A percentile compares a stretch with the other conserved stretches of the same genome.
These are phyloP conservation scores for Oreochromis grahami DNA, from an alignment of 2,797 vertebrate species.

Conservation along the genomic window DNA sequence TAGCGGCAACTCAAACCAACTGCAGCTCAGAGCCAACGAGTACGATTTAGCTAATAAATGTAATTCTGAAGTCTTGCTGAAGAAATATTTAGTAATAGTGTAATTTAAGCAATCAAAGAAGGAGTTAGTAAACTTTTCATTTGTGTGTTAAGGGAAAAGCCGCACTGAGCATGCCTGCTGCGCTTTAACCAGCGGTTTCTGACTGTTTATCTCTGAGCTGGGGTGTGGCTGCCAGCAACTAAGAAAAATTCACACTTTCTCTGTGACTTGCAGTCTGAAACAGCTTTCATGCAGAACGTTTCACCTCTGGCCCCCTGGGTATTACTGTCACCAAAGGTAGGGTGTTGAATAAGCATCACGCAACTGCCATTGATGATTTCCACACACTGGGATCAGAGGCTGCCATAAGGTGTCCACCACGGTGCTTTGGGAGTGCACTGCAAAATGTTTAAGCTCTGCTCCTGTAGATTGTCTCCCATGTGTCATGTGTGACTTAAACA, in stretches of 20 bases:
- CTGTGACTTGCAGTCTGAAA: not conserved
- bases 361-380: slow-evolving; percentile 11
- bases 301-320: not conserved
- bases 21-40: not conserved
- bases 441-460: not conserved
- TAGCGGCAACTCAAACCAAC: not conserved
- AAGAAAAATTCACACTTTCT: slow-evolving; percentile 8
- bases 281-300: slow-evolving; percentile 12
- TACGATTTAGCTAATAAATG: not conserved
- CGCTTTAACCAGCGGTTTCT: not conserved
- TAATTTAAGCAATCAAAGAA: not conserved
- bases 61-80: not conserved
- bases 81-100: not conserved
- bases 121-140: not conserved
- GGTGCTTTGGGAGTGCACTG: not conserved
- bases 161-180: not conserved
- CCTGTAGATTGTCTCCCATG: not conserved
- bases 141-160: not conserved
- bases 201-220: not conserved
- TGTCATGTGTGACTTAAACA: not conserved
- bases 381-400: not conserved
- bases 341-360: slow-evolving; percentile 22
- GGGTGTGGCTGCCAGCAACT: not conserved
- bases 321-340: not conserved
- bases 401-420: not conserved